Percentiles rank a stretch among this genome's conserved stretches.
Evolutionary conservation across 2,113 vertebrate genomes (phyloP).

Genomic region (Tyrannus savana): DNA sequence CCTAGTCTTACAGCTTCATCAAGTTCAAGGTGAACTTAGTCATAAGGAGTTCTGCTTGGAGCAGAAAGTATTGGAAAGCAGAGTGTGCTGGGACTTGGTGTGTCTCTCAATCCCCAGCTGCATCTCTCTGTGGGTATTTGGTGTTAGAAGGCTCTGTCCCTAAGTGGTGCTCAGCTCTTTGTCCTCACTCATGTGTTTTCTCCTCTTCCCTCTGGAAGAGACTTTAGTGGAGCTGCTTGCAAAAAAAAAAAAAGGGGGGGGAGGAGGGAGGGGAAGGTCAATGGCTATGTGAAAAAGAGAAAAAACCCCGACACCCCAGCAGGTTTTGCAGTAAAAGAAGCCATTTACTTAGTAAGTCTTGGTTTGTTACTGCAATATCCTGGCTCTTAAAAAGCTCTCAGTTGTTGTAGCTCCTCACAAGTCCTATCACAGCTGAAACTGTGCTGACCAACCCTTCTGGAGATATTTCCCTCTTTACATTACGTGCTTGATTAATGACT

Average conservation of each 20-base stretch:
- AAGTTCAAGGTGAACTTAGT: conserved; percentile 11
- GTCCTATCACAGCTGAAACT: neutral
- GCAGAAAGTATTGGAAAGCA: neutral
- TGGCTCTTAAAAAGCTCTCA: neutral
- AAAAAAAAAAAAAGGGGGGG: neutral
- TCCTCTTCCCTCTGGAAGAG: neutral
- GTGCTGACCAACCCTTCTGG: neutral
- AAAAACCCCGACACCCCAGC: neutral
- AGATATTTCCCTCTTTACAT: neutral
- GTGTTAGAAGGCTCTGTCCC: neutral
- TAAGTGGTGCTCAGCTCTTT: neutral
- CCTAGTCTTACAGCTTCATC: neutral
- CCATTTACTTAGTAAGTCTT: neutral
- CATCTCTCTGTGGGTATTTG: neutral
- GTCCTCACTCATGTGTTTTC: neutral
- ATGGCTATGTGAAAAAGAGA: neutral
- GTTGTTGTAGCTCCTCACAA: neutral
- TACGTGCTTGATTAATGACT: neutral
- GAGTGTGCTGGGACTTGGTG: neutral
- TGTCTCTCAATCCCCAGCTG: neutral
- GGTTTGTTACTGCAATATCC: neutral
- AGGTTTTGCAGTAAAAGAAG: neutral
- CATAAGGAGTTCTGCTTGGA: neutral
- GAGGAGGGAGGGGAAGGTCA: too few relatives aligned
- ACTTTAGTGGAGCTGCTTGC: neutral